phyloP scores from a whole-genome alignment of 2,797 vertebrate genomes.

The Spinus olivaceus region DNA sequence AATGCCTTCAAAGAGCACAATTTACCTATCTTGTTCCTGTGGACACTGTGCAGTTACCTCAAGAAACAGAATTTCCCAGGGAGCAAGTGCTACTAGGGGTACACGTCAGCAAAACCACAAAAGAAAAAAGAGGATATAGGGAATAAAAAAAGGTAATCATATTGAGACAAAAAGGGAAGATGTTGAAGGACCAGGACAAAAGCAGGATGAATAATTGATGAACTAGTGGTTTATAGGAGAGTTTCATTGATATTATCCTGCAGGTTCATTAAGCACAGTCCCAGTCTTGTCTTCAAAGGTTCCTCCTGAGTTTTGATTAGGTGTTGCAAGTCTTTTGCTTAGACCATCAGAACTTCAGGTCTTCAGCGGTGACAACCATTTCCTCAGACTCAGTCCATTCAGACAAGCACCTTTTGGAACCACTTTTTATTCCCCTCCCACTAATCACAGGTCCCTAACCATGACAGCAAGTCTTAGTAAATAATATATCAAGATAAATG shows the following conservation, averaged over 20 bases:
- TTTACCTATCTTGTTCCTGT: not conserved
- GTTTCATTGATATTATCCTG: conserved; percentile 82
- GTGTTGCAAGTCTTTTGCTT: conserved; percentile 69
- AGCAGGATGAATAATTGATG: conserved; percentile 84
- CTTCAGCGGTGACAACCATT: conserved; percentile 74
- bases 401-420: conserved; percentile 65
- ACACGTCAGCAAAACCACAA: conserved; percentile 45
- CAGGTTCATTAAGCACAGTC: conserved; percentile 81
- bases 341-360: conserved; percentile 69
- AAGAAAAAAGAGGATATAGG: conserved; percentile 55
- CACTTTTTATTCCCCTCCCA: conserved; percentile 68
- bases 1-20: not conserved
- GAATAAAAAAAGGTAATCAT: conserved; percentile 63
- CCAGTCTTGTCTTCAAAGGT: conserved; percentile 68
- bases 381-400: conserved; percentile 73
- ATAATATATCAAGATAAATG: conserved; percentile 99
- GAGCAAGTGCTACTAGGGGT: not conserved
- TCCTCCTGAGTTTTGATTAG: conserved; percentile 79
- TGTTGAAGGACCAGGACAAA: conserved; percentile 68
- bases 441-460: conserved; percentile 80
- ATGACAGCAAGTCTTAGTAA: conserved; percentile 94
- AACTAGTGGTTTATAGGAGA: conserved; percentile 73
- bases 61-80: conserved; percentile 10
- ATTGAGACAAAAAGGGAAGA: conserved; percentile 67
- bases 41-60: not conserved